Evolutionary conservation across 2,113 vertebrate genomes (phyloP), one percentile per base, ranked within the genome.

Genomic region (Alectura lathami): DNA sequence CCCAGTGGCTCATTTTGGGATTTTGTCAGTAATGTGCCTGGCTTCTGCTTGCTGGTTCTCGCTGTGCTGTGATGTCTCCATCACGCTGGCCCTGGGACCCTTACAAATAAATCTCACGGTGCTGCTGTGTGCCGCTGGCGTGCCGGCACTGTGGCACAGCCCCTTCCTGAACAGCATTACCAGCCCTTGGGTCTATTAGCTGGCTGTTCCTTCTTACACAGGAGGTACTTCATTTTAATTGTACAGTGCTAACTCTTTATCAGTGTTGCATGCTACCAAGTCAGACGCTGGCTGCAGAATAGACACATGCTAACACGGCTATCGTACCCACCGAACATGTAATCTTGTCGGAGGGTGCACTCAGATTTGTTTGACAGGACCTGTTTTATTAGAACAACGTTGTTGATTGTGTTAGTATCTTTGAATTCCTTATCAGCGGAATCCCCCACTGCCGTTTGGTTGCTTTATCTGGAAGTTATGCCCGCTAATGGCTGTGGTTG

Each of bases 291-390:
- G 53, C 67, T 64, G 0, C 13, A 21, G 62, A 79, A 23, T 27
- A 76, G 23, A 14, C 23, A 0, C 0, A 0, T 21, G 64, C 32
- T 74, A 36, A 59, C 86, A 20, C 29, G 30, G 80, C 20, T 86
- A 0, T 68, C 69, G 36, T 38, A 6, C 60, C 68, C 62, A 1
- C 30, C 34, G 13, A n/a, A 75, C 64, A 68, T 38, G 30, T 63
- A 36, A 92, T 91, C 91, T 82, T 0, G 0, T 51, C 5, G 0
- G 1, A 43, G 59, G 45, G 47, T 3, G 1, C 4, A 0, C 56
- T 85, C 20, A 50, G 83, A 34, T 91, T 90, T 86, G 68, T 95
- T 91, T 91, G 86, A 53, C 91, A 79, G 77, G 69, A n/a, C 23
- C 60, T 70, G 47, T 64, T 93, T 53, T 30, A 26, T 70, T 14